phyloP scores from a whole-genome alignment of 2,797 vertebrate genomes.

The Urosaurus nigricauda region DNA sequence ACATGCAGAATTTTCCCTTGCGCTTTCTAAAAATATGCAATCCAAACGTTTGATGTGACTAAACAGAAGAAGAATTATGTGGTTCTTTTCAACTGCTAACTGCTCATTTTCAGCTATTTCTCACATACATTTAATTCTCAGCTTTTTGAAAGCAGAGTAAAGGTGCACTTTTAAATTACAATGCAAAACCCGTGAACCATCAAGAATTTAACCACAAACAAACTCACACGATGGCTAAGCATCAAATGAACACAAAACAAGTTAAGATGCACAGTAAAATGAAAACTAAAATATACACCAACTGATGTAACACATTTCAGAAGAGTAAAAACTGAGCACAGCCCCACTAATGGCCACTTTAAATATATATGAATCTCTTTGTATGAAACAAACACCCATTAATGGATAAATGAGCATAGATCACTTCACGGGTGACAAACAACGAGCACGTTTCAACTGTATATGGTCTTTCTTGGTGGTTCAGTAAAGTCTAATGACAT shows the following conservation, averaged over 20 bases:
- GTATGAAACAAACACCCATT: neutral
- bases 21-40: conserved; percentile 21
- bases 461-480: too few species aligned
- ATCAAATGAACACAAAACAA: neutral
- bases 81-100: conserved; percentile 27
- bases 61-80: neutral
- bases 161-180: neutral
- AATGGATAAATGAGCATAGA: neutral
- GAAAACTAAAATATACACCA: neutral
- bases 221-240: neutral
- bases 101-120: conserved; percentile 25
- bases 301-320: neutral
- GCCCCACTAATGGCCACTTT: neutral
- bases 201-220: neutral
- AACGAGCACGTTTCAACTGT: neutral
- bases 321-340: neutral
- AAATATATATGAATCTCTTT: neutral
- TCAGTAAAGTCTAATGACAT: neutral
- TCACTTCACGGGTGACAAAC: neutral
- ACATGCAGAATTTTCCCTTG: conserved; percentile 2
- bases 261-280: neutral
- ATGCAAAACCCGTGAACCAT: neutral
- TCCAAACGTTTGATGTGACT: conserved; percentile 3
- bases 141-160: neutral
- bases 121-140: conserved; percentile 11